Percentiles rank a stretch among this genome's conserved stretches.
phyloP scores from a whole-genome alignment of 2,888 invertebrate species.

The Perithous albicinctus region DNA sequence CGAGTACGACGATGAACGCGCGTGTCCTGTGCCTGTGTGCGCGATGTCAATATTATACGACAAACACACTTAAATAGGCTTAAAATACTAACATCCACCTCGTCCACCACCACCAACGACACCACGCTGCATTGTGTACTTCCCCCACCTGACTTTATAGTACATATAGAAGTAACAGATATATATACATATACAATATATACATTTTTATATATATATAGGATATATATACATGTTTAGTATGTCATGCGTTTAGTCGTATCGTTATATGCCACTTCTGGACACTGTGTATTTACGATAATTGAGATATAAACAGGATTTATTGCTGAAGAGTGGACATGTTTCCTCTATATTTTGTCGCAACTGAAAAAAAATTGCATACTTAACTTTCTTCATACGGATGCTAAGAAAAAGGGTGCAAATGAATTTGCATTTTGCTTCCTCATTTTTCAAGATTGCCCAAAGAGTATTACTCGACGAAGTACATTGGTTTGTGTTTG shows the following conservation, averaged over 20 bases:
- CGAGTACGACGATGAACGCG: slow-evolving; percentile 67
- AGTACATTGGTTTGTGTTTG: too few relatives aligned
- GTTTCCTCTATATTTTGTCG: not conserved
- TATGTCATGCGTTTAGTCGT: slow-evolving; percentile 80
- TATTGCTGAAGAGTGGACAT: slow-evolving; percentile 33
- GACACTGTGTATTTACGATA: slow-evolving; percentile 63
- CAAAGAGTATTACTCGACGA: too few relatives aligned
- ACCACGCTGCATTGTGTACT: slow-evolving; percentile 69
- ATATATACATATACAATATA: slow-evolving; percentile 63
- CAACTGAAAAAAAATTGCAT: too few relatives aligned
- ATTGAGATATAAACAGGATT: slow-evolving; percentile 61
- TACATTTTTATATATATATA: too few relatives aligned
- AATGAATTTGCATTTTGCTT: too few relatives aligned
- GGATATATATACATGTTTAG: too few relatives aligned
- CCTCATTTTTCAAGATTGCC: too few relatives aligned
- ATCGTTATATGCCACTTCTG: slow-evolving; percentile 73
- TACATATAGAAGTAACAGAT: slow-evolving; percentile 63
- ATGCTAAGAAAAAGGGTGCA: too few relatives aligned
- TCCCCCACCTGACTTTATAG: slow-evolving; percentile 68
- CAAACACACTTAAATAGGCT: slow-evolving; percentile 85
- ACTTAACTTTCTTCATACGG: too few relatives aligned
- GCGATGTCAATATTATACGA: slow-evolving; percentile 84
- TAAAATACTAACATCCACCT: slow-evolving; percentile 83
- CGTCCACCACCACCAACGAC: slow-evolving; percentile 71
- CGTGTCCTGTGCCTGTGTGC: slow-evolving; percentile 81